A percentile compares a stretch with the other conserved stretches of the same genome.
Conservation (phyloP, 2,113 vertebrate species). For the Fulmarus glacialis region DNA sequence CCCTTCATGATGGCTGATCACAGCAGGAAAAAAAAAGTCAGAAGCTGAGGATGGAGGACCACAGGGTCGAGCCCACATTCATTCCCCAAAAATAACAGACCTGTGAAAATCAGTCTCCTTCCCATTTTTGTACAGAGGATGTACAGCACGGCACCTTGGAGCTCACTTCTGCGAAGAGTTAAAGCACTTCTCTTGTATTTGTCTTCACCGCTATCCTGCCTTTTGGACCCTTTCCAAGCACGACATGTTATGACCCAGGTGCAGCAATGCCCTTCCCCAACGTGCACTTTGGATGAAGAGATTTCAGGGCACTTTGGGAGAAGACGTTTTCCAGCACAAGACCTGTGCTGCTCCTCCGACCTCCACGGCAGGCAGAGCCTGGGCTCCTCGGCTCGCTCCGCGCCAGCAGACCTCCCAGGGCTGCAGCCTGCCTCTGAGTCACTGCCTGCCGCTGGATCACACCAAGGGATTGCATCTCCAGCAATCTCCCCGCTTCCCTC, state of each 20-base stretch:
- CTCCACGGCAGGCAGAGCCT: not conserved
- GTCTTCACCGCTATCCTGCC: not conserved
- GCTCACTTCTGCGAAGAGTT: not conserved
- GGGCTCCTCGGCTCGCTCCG: fast-evolving
- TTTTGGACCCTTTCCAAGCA: not conserved
- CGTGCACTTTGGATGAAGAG: not conserved
- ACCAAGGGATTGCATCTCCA: not conserved
- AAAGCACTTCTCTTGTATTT: not conserved
- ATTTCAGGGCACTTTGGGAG: not conserved
- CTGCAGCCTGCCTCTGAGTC: not conserved
- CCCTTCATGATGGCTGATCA: not conserved
- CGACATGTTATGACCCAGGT: not conserved
- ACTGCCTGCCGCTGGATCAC: not conserved
- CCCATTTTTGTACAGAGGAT: not conserved
- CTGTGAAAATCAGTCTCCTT: not conserved
- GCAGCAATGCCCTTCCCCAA: not conserved
- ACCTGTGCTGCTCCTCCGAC: not conserved
- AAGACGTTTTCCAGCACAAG: not conserved
- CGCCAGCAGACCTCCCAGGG: not conserved
- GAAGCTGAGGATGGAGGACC: not conserved
- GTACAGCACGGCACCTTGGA: not conserved
- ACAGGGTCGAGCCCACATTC: not conserved
- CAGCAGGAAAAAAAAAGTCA: not conserved
- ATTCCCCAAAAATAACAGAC: not conserved
- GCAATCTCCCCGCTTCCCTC: not conserved